Conservation (phyloP, 2,888 invertebrate genomes). For the Oxyscelio sp. region DNA sequence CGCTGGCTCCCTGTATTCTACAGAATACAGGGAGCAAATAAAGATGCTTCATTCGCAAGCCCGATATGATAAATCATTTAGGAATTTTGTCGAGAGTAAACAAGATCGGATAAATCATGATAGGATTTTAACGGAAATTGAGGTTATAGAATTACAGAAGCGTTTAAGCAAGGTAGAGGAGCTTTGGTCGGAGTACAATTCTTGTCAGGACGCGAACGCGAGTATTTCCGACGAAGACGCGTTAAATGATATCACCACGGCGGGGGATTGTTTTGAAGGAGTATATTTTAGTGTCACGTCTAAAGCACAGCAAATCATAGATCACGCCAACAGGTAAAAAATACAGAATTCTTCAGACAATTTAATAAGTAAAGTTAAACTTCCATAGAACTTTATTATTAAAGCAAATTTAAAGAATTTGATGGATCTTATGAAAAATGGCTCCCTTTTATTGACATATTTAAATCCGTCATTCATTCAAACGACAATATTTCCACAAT, state of each 20-base stretch:
- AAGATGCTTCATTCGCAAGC: no score
- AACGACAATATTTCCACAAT: constrained; percentile 58
- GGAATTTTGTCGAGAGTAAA: no score
- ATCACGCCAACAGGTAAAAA: neutral
- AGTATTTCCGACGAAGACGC: neutral
- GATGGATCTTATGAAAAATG: constrained; percentile 67
- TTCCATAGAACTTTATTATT: no score
- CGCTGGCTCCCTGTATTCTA: no score
- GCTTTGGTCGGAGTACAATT: neutral
- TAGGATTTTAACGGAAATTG: no score
- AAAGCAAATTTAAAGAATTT: no score
- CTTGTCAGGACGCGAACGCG: neutral
- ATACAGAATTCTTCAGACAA: no score
- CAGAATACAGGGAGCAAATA: no score
- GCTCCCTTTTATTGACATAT: constrained; percentile 70
- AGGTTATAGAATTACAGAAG: no score
- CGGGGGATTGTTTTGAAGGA: constrained; percentile 1
- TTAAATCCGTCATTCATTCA: constrained; percentile 71
- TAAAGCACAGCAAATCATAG: constrained; percentile 1
- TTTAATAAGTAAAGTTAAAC: no score
- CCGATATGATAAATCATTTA: no score
- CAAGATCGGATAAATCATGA: no score
- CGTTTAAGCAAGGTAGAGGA: neutral
- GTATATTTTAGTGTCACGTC: neutral
- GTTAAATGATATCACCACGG: neutral